phyloP scores from a whole-genome alignment of 2,888 invertebrate genomes.

The Callinectes sapidus region DNA sequence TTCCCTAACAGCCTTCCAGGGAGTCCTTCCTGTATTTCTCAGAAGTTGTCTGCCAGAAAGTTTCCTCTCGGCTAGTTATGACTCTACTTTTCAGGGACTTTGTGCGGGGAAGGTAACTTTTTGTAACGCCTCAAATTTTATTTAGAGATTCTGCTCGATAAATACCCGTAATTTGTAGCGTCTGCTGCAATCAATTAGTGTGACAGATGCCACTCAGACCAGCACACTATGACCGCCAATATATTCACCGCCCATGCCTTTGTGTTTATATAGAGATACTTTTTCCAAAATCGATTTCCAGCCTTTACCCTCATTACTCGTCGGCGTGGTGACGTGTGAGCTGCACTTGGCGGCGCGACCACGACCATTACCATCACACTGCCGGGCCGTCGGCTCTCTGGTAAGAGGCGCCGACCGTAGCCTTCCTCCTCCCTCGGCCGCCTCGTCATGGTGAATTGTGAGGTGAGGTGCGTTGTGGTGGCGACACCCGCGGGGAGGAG shows the following conservation, averaged over 20 bases:
- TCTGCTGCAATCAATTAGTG: background rate
- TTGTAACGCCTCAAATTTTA: background rate
- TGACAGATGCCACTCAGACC: background rate
- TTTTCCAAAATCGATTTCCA: constrained; percentile 2
- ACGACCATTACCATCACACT: background rate
- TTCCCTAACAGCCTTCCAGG: background rate
- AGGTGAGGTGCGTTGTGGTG: background rate
- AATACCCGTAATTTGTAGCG: background rate
- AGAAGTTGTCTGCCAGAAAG: background rate
- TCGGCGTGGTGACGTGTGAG: background rate
- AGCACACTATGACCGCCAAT: background rate
- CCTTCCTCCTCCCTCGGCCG: background rate
- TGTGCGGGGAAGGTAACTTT: background rate
- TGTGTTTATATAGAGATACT: background rate
- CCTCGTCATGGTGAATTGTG: too few relatives aligned
- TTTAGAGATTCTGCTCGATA: background rate
- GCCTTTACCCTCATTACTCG: background rate
- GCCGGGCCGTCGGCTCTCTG: background rate
- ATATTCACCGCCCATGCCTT: background rate
- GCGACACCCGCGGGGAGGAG: background rate
- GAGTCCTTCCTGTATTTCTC: background rate
- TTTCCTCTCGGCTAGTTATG: background rate
- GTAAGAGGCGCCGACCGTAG: background rate
- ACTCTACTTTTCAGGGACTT: background rate
- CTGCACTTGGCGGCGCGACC: background rate